Base-by-base conservation (phyloP, 1,140 invertebrate genomes). In the Ooceraea biroi region DNA sequence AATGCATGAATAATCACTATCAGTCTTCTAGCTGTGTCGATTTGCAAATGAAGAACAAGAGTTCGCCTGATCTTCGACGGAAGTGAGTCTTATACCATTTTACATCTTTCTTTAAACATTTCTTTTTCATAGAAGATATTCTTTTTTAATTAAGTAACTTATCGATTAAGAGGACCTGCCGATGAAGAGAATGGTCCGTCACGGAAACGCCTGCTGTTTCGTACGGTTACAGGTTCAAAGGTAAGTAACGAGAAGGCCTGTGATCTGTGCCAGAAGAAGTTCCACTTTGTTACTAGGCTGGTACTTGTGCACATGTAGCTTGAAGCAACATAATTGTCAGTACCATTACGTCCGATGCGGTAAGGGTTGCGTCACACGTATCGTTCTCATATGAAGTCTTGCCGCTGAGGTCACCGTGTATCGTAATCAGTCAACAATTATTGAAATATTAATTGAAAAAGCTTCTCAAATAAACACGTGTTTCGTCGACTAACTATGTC, bases 301-400 rank as follows among this genome's bases (percentile, higher is more conserved):
- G 91, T n/a, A n/a, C n/a, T 91, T 7, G 92, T 92, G 25, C 95
- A 95, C 68, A 87, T 95, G 84, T 19, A 88, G 87, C n/a, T 61
- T 87, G 2, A 96, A 96, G 5, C 96, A 96, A 89, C 96, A 96
- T 0, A 96, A 96, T 89, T 84, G 90, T 44, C 95, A 95, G 82
- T 83, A 92, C 0, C 89, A 94, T 36, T 97, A 97, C 91, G 94
- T 94, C 60, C 95, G 95, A 69, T 98, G 97, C 91, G 93, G 95
- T 7, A 96, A 97, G 88, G 96, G 96, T 0, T 96, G 96, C 88
- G 95, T 96, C 10, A 95, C 96, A 30, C 95, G 95, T 85, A 96
- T 95, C 0, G 94, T 96, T 85, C 92, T 96, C 96, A 96, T 83
- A 92, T 95, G 84, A 96, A 96, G 91, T 95, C 82, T 1, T 92